phyloP scores from a whole-genome alignment of 2,888 invertebrate species.

The Meiosimyza decipiens region DNA sequence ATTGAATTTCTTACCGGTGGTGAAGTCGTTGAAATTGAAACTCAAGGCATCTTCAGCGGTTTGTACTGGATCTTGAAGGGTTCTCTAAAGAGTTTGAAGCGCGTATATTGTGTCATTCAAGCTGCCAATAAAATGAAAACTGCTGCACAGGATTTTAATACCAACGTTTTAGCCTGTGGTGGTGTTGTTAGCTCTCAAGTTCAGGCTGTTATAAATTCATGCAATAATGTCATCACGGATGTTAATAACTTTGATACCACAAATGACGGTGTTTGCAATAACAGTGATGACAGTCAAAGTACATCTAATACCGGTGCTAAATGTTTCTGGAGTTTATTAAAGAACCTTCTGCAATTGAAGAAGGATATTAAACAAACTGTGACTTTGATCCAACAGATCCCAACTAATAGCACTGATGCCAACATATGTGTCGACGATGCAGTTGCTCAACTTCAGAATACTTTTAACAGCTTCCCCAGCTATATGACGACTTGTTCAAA shows the following conservation, averaged over 20 bases:
- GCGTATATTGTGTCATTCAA: constrained; percentile 52
- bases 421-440: constrained; percentile 33
- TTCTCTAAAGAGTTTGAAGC: constrained; percentile 50
- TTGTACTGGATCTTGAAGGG: constrained; percentile 40
- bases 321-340: constrained; percentile 43
- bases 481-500: constrained; percentile 38
- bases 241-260: constrained; percentile 45
- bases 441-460: constrained; percentile 24
- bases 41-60: constrained; percentile 19
- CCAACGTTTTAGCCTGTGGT: constrained; percentile 47
- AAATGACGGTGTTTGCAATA: constrained; percentile 47
- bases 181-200: constrained; percentile 46
- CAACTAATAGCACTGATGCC: constrained; percentile 42
- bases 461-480: constrained; percentile 39
- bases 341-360: constrained; percentile 42
- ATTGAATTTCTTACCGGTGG: constrained; percentile 25
- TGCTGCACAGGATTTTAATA: constrained; percentile 45
- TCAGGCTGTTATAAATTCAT: constrained; percentile 49
- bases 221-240: constrained; percentile 46
- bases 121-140: constrained; percentile 48
- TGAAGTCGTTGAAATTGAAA: constrained; percentile 25
- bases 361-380: constrained; percentile 44
- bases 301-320: constrained; percentile 33
- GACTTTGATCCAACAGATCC: constrained; percentile 47
- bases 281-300: constrained; percentile 33